Percentiles rank a stretch among this genome's conserved stretches.
Conservation (phyloP, 2,888 invertebrate genomes). For the Parascotia fuliginaria region DNA sequence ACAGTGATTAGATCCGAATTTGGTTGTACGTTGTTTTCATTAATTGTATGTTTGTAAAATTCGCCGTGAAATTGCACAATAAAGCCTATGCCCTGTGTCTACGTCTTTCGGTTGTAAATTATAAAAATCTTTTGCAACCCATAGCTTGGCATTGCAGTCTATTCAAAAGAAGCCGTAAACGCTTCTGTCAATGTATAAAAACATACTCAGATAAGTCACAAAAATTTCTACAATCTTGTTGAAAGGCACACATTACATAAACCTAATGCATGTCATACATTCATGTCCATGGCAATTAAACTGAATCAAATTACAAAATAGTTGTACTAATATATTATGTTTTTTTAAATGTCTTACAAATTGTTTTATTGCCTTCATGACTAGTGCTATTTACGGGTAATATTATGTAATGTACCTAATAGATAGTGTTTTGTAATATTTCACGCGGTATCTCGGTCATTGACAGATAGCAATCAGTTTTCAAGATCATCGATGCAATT, state of each 20-base stretch:
- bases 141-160: too few species aligned
- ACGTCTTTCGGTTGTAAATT: too few species aligned
- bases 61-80: too few species aligned
- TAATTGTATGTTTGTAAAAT: too few species aligned
- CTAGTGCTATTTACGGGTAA: background rate
- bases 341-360: slow-evolving; percentile 4
- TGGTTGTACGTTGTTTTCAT: too few species aligned
- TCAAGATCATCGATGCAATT: slow-evolving; percentile 34
- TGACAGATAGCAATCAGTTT: slow-evolving; percentile 32
- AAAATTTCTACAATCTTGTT: background rate
- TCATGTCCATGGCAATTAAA: background rate
- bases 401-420: slow-evolving; percentile 8
- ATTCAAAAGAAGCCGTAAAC: too few species aligned
- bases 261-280: background rate
- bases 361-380: slow-evolving; percentile 2
- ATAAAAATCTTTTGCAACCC: too few species aligned
- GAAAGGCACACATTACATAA: background rate
- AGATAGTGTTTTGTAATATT: slow-evolving; percentile 15
- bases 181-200: too few species aligned
- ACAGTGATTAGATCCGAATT: too few species aligned
- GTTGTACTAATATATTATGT: background rate
- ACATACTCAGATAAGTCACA: background rate
- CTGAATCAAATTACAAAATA: background rate
- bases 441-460: slow-evolving; percentile 31
- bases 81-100: too few species aligned